Percentiles rank a stretch among this genome's conserved stretches.
These are phyloP conservation scores for Calvadosia cruxmelitensis DNA, from an alignment of 30 jellyfish, hydroid and myxozoan species.

Conservation along the genomic window DNA sequence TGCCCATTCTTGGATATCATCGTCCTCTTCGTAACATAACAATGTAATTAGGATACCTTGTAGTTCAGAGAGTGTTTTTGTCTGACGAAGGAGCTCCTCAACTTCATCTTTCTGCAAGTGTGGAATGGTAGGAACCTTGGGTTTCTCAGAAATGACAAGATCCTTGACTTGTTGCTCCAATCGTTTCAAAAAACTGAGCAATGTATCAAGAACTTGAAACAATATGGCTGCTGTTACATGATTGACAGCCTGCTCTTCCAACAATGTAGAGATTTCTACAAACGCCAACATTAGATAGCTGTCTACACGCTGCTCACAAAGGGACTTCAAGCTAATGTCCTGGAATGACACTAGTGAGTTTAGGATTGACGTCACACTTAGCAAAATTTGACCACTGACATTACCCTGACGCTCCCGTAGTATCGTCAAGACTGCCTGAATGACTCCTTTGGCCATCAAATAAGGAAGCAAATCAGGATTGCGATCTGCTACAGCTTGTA, in stretches of 20 bases:
- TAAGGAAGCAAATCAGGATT: conserved; percentile 4
- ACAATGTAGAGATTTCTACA: conserved; percentile 52
- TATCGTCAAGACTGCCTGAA: conserved; percentile 21
- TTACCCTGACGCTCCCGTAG: conserved; percentile 43
- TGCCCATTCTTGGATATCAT: conserved; percentile 72
- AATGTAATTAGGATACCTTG: conserved; percentile 63
- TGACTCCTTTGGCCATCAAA: conserved; percentile 26
- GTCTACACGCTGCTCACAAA: conserved; percentile 46
- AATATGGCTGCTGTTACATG: conserved; percentile 31
- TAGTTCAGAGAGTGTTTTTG: conserved; percentile 44
- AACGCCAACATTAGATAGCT: conserved; percentile 64
- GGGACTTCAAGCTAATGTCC: conserved; percentile 11
- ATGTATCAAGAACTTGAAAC: conserved; percentile 58
- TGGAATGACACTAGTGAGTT: conserved; percentile 32
- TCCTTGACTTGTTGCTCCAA: conserved; percentile 63
- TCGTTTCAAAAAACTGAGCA: conserved; percentile 39
- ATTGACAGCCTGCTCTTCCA: conserved; percentile 43
- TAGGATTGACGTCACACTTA: conserved; percentile 43
- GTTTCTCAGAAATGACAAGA: conserved; percentile 30
- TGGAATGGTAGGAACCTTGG: not conserved
- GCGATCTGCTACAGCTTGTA: conserved; percentile 46
- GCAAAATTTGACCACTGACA: conserved; percentile 33
- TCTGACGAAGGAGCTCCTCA: conserved; percentile 41
- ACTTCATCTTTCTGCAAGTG: conserved; percentile 24
- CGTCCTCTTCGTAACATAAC: conserved; percentile 53